Conservation (phyloP, 1,140 invertebrate genomes). For the Drosophila parvula region DNA sequence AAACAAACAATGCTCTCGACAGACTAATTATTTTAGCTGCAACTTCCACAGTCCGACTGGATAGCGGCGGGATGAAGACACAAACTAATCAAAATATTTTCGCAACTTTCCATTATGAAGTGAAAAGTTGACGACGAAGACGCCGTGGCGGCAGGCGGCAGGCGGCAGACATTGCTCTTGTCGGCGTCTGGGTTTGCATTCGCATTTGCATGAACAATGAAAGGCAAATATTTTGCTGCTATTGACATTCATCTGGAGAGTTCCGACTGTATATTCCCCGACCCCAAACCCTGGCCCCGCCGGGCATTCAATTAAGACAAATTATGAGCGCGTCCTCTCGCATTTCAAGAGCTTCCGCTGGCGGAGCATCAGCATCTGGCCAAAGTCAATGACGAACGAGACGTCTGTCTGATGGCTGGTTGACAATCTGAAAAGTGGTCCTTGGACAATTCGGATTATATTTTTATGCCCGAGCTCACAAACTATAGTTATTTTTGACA, state of each 20-base stretch:
- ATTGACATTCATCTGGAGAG: conserved; percentile 76
- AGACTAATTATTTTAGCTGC: conserved; percentile 79
- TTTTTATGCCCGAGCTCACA: conserved; percentile 47
- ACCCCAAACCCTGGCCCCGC: not conserved
- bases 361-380: conserved; percentile 34
- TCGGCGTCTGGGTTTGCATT: conserved; percentile 66
- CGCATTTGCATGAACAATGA: conserved; percentile 81
- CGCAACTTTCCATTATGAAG: conserved; percentile 81
- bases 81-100: conserved; percentile 82
- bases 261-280: conserved; percentile 7
- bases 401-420: conserved; percentile 30
- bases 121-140: conserved; percentile 75
- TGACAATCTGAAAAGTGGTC: conserved; percentile 50
- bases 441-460: conserved; percentile 48
- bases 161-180: conserved; percentile 13
- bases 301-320: conserved; percentile 78
- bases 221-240: conserved; percentile 80
- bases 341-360: conserved; percentile 66
- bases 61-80: conserved; percentile 47
- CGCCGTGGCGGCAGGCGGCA: conserved; percentile 9
- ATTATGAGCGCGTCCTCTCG: conserved; percentile 72
- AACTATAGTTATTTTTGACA: conserved; percentile 41
- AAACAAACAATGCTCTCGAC: conserved; percentile 79
- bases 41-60: conserved; percentile 11
- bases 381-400: conserved; percentile 36